Evolutionary conservation across 2,797 vertebrate species (phyloP).

Genomic region (Sparidentex hasta): DNA sequence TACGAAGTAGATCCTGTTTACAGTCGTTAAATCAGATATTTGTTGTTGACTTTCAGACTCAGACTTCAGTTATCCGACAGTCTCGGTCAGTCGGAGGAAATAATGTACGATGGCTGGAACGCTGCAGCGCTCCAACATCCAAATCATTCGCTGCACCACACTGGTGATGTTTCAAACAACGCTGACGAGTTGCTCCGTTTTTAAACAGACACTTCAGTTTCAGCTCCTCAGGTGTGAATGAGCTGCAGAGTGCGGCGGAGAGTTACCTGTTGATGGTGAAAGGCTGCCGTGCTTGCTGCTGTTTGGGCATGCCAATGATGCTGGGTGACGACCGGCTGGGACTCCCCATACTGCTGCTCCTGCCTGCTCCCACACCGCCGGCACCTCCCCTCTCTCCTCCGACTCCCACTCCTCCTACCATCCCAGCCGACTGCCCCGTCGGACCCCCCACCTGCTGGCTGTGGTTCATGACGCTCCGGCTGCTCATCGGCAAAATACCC

Average conservation of each 20-base stretch:
- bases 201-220: too few species aligned
- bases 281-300: constrained; percentile 95
- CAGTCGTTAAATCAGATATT: too few species aligned
- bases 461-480: constrained; percentile 98
- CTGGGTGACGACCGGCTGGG: constrained; percentile 97
- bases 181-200: too few species aligned
- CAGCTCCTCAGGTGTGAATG: too few species aligned
- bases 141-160: too few species aligned
- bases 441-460: constrained; percentile 94
- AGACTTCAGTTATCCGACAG: too few species aligned
- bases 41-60: too few species aligned
- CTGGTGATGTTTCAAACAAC: too few species aligned
- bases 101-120: too few species aligned
- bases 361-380: constrained; percentile 50
- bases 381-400: constrained; percentile 81
- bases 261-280: constrained; percentile 98
- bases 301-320: constrained; percentile 99
- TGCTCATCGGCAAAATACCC: constrained; percentile 97
- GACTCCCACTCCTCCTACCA: constrained; percentile 91
- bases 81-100: too few species aligned
- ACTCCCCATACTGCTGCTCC: constrained; percentile 96
- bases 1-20: too few species aligned
- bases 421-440: constrained; percentile 79
- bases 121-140: too few species aligned
- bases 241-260: neutral